phyloP scores from a whole-genome alignment of 2,888 invertebrate species.

The Villa cingulata region DNA sequence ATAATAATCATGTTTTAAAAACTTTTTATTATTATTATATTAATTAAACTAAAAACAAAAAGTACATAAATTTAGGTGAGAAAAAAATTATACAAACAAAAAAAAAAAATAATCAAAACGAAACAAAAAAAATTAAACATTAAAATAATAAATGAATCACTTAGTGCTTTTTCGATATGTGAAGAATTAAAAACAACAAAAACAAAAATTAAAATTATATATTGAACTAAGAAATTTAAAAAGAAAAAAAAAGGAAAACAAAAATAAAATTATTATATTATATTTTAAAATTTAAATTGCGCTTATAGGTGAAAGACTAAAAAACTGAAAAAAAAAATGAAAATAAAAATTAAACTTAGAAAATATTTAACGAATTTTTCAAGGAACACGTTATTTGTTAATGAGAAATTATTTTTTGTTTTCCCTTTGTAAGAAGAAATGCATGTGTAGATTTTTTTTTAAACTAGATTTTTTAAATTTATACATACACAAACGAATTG shows the following conservation, averaged over 20 bases:
- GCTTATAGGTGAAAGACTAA: conserved; percentile 4
- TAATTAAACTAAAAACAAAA: too few relatives aligned
- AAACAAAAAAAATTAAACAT: background rate
- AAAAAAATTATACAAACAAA: background rate
- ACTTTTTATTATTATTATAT: too few relatives aligned
- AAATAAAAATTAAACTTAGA: too few relatives aligned
- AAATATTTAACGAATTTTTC: too few relatives aligned
- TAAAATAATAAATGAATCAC: conserved; percentile 3
- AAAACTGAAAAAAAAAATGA: background rate
- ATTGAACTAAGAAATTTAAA: background rate
- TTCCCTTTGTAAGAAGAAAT: background rate
- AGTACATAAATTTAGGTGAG: background rate
- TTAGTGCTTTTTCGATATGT: background rate
- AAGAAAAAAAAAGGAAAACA: background rate
- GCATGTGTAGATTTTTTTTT: too few relatives aligned
- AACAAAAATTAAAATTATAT: background rate
- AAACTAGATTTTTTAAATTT: too few relatives aligned
- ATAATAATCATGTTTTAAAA: too few relatives aligned
- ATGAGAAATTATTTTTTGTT: background rate
- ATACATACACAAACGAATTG: too few relatives aligned
- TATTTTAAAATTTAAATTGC: conserved; percentile 14
- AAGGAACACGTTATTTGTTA: too few relatives aligned
- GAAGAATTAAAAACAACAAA: too few relatives aligned
- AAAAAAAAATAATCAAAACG: background rate
- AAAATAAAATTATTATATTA: conserved; percentile 11